Base-by-base conservation (phyloP, 2,797 vertebrate genomes). In the Acomys russatus region DNA sequence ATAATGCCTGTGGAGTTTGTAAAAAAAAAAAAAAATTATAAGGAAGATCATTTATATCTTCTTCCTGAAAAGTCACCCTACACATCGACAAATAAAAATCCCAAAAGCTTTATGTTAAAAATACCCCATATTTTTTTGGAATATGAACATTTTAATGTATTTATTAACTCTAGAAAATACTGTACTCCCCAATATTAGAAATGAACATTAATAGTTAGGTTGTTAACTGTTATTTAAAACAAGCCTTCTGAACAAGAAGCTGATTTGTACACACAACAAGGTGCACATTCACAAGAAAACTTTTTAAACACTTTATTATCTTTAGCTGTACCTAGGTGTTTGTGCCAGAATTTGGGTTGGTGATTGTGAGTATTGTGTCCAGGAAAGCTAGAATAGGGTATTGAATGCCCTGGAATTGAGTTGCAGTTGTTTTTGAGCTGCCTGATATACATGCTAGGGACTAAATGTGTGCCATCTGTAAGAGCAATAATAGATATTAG, bases 91-190 rank as follows among this genome's bases (percentile, higher is more conserved):
- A 90, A 78, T 73, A 93, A 93, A 33, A 1, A 63, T 94, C 91
- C 10, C 15, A 44, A 61, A 91, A 91, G 70, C 28, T n/a, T 88
- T 73, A 71, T 12, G 18, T 84, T 88, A 90, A 77, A 49, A 77
- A 77, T 66, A 84, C 1, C 2, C 22, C 9, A 66, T 80, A 87
- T 10, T 63, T 94, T 63, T 94, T 88, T 30, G 83, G 17, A 56
- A 25, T 18, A 0, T 18, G 23, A 56, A 74, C 1, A 1, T 70
- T 88, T 88, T 77, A 73, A 77, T 91, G 38, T 56, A 90, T 12
- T 70, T 49, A 64, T 83, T 87, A 96, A 68, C 38, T 87, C 64
- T 92, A 25, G 38, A 30, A 76, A 96, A 92, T 93, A 59, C 70
- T 71, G 56, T 18, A 15, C 10, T 8, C 9, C 6, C 6, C 0